Evolutionary conservation across 1,140 invertebrate genomes (phyloP).

Genomic region (Ips typographus): DNA sequence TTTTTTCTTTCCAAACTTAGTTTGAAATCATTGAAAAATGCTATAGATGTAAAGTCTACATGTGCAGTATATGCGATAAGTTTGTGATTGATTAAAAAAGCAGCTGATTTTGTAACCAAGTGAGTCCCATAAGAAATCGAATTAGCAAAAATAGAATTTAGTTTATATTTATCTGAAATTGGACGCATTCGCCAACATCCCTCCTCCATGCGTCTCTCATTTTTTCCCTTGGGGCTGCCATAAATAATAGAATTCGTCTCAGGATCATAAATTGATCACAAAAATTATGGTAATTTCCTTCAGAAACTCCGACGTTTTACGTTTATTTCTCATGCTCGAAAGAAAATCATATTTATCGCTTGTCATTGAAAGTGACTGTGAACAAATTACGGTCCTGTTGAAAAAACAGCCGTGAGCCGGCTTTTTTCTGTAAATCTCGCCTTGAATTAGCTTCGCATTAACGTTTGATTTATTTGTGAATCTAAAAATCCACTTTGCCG

Average conservation of each 20-base stretch:
- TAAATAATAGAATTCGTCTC: neutral
- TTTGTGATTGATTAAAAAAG: no score
- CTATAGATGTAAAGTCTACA: no score
- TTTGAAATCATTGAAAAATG: no score
- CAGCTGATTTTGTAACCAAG: no score
- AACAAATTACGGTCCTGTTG: constrained; percentile 28
- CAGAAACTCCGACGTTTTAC: neutral
- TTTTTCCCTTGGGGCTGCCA: neutral
- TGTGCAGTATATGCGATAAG: no score
- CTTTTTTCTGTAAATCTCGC: constrained; percentile 21
- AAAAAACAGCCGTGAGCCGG: constrained; percentile 10
- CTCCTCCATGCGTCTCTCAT: no score
- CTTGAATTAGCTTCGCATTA: constrained; percentile 27
- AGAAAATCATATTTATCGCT: constrained; percentile 34
- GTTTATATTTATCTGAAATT: no score
- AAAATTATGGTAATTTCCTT: constrained; percentile 21
- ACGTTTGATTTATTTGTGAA: constrained; percentile 20
- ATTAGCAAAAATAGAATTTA: no score
- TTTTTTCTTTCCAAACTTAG: no score
- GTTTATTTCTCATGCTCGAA: constrained; percentile 23
- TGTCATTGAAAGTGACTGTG: constrained; percentile 33
- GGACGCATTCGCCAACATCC: no score
- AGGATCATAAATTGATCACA: neutral
- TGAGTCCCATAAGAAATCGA: no score
- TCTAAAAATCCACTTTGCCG: neutral